Base-by-base conservation (phyloP, 2,888 invertebrate genomes). In the Epinotia demarniana region DNA sequence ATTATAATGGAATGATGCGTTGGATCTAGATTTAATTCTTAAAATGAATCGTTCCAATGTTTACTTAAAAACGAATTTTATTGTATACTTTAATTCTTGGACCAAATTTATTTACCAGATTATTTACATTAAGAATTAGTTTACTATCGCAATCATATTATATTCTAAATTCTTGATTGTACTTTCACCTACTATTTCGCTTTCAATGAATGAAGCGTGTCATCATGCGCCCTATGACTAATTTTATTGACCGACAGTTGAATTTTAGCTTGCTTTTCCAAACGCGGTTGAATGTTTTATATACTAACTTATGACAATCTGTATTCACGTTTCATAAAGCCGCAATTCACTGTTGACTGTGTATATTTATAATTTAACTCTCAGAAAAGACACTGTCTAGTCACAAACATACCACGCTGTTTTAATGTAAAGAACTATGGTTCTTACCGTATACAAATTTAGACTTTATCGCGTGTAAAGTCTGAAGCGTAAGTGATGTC, bases 371-470 rank as follows among this genome's bases (percentile, higher is more conserved):
- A 6, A 5, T 64, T 46, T 46, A 3, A 57, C 18, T 72, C 33
- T 66, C 60, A 60, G 33, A 60, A 66, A 66, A 39, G 58, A 58
- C 64, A 18, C n/a, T 55, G 49, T 66, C 72, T 72, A 66, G 58
- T 72, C 58, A 72, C 66, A 72, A 12, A n/a, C 53, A n/a, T 46
- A 46, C 53, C 53, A 53, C 5, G 49, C 49, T n/a, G 6, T 16
- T 53, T n/a, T 6, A 53, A n/a, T 53, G n/a, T 53, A 53, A n/a
- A 53, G n/a, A 53, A n/a, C n/a, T n/a, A n/a, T 53, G 8, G n/a
- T n/a, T n/a, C n/a, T n/a, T 2, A 53, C 53, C 8, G 9, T 53
- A 6, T n/a, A 6, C n/a, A n/a, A n/a, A 16, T 53, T n/a, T 8
- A n/a, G n/a, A 13, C 53, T 53, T 53, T 53, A 5, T n/a, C 53